phyloP scores from a whole-genome alignment of 2,888 invertebrate genomes.

The Oxyteleia sp. region DNA sequence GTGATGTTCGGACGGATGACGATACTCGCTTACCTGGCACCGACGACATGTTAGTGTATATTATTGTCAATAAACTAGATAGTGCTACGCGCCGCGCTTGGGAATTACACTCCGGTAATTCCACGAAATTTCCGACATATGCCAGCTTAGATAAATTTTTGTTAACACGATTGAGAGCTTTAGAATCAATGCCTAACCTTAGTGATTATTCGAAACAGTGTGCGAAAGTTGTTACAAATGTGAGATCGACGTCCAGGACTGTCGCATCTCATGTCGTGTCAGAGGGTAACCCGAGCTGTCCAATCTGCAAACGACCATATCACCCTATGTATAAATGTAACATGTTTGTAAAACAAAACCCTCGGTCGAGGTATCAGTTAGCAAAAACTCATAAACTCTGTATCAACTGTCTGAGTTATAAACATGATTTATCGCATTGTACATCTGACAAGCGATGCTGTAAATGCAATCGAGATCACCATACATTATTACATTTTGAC shows the following conservation, averaged over 20 bases:
- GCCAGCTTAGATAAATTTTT: not conserved
- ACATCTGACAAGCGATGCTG: too few species aligned
- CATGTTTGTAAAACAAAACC: not conserved
- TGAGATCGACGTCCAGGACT: too few species aligned
- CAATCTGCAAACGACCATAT: not conserved
- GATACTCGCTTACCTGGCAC: not conserved
- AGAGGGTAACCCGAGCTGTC: not conserved
- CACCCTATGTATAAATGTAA: conserved; percentile 13
- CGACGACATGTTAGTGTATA: not conserved
- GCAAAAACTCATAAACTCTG: not conserved
- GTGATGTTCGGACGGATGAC: not conserved
- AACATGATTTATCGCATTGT: too few species aligned
- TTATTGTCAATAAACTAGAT: not conserved
- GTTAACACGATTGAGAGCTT: not conserved
- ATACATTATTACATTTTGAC: too few species aligned
- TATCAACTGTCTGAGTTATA: too few species aligned
- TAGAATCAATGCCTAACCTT: conserved; percentile 4
- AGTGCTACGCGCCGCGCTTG: not conserved
- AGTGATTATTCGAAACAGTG: too few species aligned
- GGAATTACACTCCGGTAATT: not conserved
- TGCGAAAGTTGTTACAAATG: too few species aligned
- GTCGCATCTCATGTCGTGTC: conserved; percentile 23
- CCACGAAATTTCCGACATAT: not conserved
- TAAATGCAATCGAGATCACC: too few species aligned
- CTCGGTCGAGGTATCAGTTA: not conserved